Evolutionary conservation across 2,113 vertebrate genomes (phyloP).

Genomic region (Hippocampus guttulatus): DNA sequence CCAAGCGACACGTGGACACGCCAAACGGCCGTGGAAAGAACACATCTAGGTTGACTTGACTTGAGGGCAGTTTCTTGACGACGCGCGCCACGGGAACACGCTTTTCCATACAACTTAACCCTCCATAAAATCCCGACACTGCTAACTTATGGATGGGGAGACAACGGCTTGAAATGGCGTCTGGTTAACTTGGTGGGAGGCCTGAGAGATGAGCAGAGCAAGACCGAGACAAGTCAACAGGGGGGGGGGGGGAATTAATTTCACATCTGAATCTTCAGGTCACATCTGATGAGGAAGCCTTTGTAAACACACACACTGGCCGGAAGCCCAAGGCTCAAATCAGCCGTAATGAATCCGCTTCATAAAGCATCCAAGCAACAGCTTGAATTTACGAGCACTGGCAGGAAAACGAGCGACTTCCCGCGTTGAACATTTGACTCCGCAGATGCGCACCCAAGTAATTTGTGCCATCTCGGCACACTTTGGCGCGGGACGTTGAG

Average conservation of each 20-base stretch:
- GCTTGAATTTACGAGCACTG: conserved; percentile 4
- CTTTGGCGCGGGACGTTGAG: background rate
- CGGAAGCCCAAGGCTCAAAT: conserved; percentile 7
- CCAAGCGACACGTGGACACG: too few relatives aligned
- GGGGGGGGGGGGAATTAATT: background rate
- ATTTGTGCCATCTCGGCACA: conserved; percentile 25
- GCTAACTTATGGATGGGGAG: conserved; percentile 6
- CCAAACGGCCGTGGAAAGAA: too few relatives aligned
- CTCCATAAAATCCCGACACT: conserved; percentile 30
- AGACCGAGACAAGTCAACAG: conserved; percentile 6
- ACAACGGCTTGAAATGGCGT: conserved; percentile 24
- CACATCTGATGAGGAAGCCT: background rate
- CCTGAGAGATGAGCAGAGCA: conserved; percentile 16
- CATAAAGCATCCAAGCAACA: conserved; percentile 1
- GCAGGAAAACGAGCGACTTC: conserved; percentile 16
- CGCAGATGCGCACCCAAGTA: conserved; percentile 15
- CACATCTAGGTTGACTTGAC: background rate
- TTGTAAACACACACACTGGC: background rate
- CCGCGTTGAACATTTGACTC: conserved; percentile 20
- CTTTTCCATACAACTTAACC: conserved; percentile 23
- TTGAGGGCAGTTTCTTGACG: background rate
- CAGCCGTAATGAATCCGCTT: conserved; percentile 28
- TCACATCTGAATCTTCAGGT: background rate
- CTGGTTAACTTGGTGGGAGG: conserved; percentile 27
- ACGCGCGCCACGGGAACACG: conserved; percentile 15